These are phyloP conservation scores for Melolontha melolontha DNA, from an alignment of 2,888 invertebrate species.

Conservation along the genomic window DNA sequence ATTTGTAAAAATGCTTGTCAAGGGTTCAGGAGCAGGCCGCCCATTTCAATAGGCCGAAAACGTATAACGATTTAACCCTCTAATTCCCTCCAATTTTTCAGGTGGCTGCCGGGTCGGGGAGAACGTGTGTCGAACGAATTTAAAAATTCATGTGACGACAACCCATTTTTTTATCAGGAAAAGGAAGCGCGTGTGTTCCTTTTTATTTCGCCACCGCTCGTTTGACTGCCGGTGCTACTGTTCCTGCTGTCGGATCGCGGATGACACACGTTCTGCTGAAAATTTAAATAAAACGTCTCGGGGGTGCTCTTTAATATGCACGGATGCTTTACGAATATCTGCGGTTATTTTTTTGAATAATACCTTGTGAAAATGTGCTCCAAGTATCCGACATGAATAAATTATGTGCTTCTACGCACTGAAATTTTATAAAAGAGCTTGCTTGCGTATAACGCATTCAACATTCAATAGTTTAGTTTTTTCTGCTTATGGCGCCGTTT, in stretches of 20 bases:
- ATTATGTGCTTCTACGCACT: slow-evolving; percentile 14
- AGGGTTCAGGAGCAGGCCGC: slow-evolving; percentile 47
- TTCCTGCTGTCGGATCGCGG: not conserved
- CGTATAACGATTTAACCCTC: slow-evolving; percentile 42
- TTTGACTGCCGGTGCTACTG: no score
- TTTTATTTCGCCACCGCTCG: slow-evolving; percentile 20
- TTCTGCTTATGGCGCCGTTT: no score
- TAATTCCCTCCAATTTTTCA: slow-evolving; percentile 45
- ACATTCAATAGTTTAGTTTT: no score
- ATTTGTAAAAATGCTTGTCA: slow-evolving; percentile 65
- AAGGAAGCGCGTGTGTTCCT: slow-evolving; percentile 29
- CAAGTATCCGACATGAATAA: slow-evolving; percentile 3
- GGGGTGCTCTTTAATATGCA: slow-evolving; percentile 38
- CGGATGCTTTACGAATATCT: slow-evolving; percentile 27
- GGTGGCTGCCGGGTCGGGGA: slow-evolving; percentile 31
- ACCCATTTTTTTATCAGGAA: slow-evolving; percentile 23
- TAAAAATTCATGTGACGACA: slow-evolving; percentile 44
- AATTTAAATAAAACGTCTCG: slow-evolving; percentile 42
- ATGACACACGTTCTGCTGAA: slow-evolving; percentile 37
- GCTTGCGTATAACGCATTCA: no score
- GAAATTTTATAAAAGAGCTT: no score
- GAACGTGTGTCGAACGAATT: slow-evolving; percentile 39
- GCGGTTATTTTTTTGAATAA: slow-evolving; percentile 30
- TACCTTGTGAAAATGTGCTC: slow-evolving; percentile 2
- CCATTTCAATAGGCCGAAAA: slow-evolving; percentile 53